Evolutionary conservation across 2,797 vertebrate species (phyloP).

Genomic region (Mionectes olivaceus): DNA sequence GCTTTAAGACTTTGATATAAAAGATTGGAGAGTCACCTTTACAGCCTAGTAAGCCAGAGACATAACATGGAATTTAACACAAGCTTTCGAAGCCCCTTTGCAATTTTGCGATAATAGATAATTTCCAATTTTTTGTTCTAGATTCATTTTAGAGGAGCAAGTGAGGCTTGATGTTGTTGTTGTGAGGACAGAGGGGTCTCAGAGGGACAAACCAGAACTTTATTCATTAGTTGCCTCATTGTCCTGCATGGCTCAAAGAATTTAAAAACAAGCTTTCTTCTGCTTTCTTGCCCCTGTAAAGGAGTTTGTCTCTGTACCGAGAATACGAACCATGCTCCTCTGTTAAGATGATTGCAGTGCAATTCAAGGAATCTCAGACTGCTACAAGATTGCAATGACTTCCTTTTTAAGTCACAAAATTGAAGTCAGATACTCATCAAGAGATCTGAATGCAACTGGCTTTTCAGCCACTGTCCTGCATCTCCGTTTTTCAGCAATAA

Average conservation of each 20-base stretch:
- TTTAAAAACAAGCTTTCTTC: background rate
- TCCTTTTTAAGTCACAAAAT: background rate
- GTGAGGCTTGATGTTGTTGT: background rate
- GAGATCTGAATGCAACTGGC: background rate
- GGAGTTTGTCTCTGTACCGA: background rate
- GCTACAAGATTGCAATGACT: background rate
- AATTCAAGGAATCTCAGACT: background rate
- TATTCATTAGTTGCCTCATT: background rate
- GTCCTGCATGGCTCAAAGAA: background rate
- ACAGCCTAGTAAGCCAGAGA: background rate
- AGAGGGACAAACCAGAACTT: background rate
- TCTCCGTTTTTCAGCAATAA: background rate
- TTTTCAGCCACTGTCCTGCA: background rate
- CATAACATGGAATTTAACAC: background rate
- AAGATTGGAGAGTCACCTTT: background rate
- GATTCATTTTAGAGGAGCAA: background rate
- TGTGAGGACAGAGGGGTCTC: background rate
- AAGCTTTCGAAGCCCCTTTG: background rate
- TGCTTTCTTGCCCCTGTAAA: background rate
- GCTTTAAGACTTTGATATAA: background rate
- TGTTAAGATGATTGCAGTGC: background rate
- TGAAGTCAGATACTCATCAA: background rate
- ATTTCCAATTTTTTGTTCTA: background rate
- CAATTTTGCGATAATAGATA: background rate
- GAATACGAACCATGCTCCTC: background rate